These are phyloP conservation scores for Xanthia icteritia DNA, from an alignment of 2,888 invertebrate genomes.

Conservation along the genomic window DNA sequence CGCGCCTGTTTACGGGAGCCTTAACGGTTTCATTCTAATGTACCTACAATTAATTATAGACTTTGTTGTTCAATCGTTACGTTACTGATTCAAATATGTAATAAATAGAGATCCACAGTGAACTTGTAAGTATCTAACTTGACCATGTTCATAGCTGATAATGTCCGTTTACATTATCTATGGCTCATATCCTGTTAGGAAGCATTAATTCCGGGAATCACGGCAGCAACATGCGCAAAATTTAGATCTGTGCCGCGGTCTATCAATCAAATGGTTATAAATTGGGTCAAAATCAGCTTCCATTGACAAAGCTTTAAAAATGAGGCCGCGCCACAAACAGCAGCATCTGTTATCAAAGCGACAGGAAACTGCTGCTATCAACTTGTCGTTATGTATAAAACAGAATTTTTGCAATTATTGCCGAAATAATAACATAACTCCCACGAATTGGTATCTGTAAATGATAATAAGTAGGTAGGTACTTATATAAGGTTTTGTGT, in stretches of 20 bases:
- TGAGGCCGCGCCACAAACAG: constrained; percentile 85
- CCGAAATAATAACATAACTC: constrained; percentile 87
- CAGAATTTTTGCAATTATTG: constrained; percentile 90
- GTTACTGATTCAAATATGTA: constrained; percentile 4
- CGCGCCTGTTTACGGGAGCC: too few relatives aligned
- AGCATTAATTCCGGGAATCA: constrained; percentile 65
- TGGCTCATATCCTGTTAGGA: constrained; percentile 65
- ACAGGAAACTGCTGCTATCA: constrained; percentile 88
- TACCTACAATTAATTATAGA: not conserved
- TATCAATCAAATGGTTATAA: constrained; percentile 76
- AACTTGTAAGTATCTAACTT: constrained; percentile 54
- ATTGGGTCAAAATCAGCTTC: constrained; percentile 89
- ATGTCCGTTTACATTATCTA: constrained; percentile 60
- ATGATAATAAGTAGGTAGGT: constrained; percentile 51
- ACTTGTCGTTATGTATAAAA: constrained; percentile 88
- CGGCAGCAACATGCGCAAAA: constrained; percentile 66
- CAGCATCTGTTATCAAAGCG: constrained; percentile 82
- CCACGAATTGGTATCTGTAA: constrained; percentile 78
- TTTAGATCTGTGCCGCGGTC: constrained; percentile 71
- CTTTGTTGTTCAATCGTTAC: not conserved
- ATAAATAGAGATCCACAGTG: constrained; percentile 17
- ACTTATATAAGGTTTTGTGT: constrained; percentile 61
- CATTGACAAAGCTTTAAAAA: constrained; percentile 87
- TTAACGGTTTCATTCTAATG: not conserved
- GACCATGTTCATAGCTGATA: constrained; percentile 59